Evolutionary conservation across 2,113 vertebrate species (phyloP), one percentile per base, ranked within the genome.

Genomic region (Pollimyrus isidori): DNA sequence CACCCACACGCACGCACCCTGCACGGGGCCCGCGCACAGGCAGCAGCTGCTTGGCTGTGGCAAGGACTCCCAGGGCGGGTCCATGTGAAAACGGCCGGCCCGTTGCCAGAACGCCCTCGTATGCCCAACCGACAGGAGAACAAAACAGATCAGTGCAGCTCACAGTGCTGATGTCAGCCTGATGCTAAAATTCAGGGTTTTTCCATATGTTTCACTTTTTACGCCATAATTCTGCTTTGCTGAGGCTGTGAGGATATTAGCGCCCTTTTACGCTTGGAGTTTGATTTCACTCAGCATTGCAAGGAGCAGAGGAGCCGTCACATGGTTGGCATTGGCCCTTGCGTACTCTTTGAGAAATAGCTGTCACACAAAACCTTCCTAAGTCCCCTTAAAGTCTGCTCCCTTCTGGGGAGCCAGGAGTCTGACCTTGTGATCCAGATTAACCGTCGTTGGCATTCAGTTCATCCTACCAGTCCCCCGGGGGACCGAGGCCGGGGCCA

Each of bases 91-190:
- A 91, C 92, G 93, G 91, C 91, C 92, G 89, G 90, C 91, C 91
- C 52, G 93, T 96, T 94, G 94, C 94, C 94, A 91, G 89, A 94
- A 91, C 90, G 92, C 92, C 87, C 50, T 21, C 90, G 92, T 92
- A 91, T 93, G 93, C 95, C 93, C 93, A 92, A 94, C 93, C 92
- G 53, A 91, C 89, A 76, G 91, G 35, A 91, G 90, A 93, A 92
- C 69, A 90, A 91, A 90, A 87, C 87, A 90, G 89, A 88, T 86
- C 26, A 73, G 11, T 30, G 30, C 3, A 42, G 6, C 73, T 80
- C 17, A 3, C 4, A 42, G 73, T 11, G 73, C 35, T 80, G 73
- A 80, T 17, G 73, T 80, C 17, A 42, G 73, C 35, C 30, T 80
- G 73, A 80, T 42, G 35, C 35, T 42, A 80, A 80, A 80, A 42